Conservation (phyloP, 2,888 invertebrate species). For the Trachelus troglodyta region DNA sequence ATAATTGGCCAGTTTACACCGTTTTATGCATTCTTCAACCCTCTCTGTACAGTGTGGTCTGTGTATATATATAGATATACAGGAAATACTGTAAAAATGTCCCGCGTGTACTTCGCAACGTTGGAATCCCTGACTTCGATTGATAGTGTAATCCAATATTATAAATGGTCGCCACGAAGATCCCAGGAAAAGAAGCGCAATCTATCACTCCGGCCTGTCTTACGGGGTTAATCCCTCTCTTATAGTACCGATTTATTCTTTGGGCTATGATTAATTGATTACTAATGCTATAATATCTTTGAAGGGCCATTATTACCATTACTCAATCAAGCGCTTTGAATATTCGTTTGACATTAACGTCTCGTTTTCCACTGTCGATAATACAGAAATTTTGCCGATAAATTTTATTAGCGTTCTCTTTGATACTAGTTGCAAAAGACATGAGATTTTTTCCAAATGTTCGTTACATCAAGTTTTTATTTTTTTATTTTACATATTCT, state of each 20-base stretch:
- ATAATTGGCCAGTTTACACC: not conserved
- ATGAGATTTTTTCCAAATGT: conserved; percentile 1
- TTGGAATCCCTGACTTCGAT: conserved; percentile 44
- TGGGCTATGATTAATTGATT: conserved; percentile 42
- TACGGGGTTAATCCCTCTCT: conserved; percentile 47
- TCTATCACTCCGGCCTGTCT: conserved; percentile 47
- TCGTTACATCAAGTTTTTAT: not conserved
- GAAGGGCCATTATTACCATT: conserved; percentile 24
- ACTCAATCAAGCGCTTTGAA: conserved; percentile 11
- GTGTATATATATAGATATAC: not conserved
- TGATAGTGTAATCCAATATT: conserved; percentile 54
- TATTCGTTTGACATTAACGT: not conserved
- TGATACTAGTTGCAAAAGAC: not conserved
- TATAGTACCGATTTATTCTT: conserved; percentile 50
- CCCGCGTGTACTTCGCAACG: not conserved
- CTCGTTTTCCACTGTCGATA: not conserved
- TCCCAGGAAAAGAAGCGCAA: conserved; percentile 37
- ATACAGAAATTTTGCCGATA: conserved; percentile 11
- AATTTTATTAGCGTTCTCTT: not conserved
- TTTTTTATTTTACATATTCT: not conserved
- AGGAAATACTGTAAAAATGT: not conserved
- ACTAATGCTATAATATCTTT: conserved; percentile 34
- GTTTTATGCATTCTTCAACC: not conserved
- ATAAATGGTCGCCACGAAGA: conserved; percentile 43
- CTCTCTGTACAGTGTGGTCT: not conserved